Conservation (phyloP, 1,140 invertebrate genomes). For the Drosophila persimilis region DNA sequence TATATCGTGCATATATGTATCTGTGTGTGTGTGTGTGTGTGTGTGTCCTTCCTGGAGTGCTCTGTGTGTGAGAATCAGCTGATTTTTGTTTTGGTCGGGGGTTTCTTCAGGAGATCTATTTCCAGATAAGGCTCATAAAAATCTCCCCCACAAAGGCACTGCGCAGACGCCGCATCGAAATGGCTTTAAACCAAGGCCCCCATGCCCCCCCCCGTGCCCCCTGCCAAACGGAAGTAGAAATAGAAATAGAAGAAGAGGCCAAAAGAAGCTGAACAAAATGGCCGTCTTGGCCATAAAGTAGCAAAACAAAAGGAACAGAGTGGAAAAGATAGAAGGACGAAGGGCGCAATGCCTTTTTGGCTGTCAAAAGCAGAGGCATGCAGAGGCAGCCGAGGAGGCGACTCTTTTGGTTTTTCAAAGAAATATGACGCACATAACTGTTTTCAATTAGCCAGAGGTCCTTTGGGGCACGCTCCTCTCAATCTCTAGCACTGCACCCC, state of each 20-base stretch:
- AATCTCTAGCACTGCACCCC: constrained; percentile 6
- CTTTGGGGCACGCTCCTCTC: constrained; percentile 30
- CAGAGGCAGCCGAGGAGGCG: constrained; percentile 20
- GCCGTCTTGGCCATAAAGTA: constrained; percentile 52
- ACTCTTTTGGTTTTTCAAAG: constrained; percentile 37
- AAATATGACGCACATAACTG: constrained; percentile 62
- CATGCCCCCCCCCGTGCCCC: neutral
- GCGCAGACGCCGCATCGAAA: constrained; percentile 54
- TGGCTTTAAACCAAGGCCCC: constrained; percentile 28
- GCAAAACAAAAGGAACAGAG: constrained; percentile 21
- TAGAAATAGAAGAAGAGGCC: constrained; percentile 1
- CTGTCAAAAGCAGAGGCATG: constrained; percentile 2
- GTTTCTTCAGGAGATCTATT: constrained; percentile 46
- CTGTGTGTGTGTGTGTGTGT: too few relatives aligned
- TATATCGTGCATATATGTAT: neutral
- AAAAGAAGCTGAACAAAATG: constrained; percentile 33
- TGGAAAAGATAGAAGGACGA: neutral
- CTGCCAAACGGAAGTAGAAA: too few relatives aligned
- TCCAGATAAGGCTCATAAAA: constrained; percentile 47
- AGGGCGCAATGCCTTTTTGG: neutral
- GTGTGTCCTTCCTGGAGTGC: neutral
- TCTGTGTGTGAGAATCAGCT: constrained; percentile 54
- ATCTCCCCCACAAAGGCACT: neutral
- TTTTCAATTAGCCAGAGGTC: constrained; percentile 67
- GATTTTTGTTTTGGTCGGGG: constrained; percentile 74